These are phyloP conservation scores for Rynchops niger DNA, from an alignment of 2,113 vertebrate genomes.

Conservation along the genomic window DNA sequence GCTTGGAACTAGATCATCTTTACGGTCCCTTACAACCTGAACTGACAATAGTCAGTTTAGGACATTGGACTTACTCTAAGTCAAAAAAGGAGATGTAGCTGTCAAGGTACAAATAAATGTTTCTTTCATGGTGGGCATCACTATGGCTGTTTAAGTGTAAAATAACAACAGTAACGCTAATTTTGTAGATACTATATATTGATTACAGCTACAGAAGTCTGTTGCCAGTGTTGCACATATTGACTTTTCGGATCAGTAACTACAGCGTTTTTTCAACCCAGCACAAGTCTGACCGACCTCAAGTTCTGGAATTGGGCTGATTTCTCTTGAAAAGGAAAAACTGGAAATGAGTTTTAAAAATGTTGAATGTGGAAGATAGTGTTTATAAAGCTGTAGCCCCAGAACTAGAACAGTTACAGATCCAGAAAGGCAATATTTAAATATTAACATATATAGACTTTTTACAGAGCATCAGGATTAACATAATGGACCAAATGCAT, in stretches of 20 bases:
- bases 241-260: not conserved
- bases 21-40: not conserved
- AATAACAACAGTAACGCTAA: not conserved
- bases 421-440: not conserved
- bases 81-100: not conserved
- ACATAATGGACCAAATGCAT: not conserved
- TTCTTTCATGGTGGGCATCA: not conserved
- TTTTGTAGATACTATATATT: not conserved
- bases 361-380: not conserved
- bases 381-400: not conserved
- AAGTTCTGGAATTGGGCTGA: not conserved
- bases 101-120: not conserved
- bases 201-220: not conserved
- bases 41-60: not conserved
- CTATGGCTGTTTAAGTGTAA: not conserved
- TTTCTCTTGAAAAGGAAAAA: not conserved
- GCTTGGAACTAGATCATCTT: not conserved
- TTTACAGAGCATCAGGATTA: not conserved
- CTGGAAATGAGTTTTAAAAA: not conserved
- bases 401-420: not conserved
- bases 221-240: accelerated
- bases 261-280: not conserved
- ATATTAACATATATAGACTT: not conserved
- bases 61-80: not conserved
- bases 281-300: not conserved